Evolutionary conservation across 2,888 invertebrate species (phyloP), one percentile per base, ranked within the genome.

Genomic region (Chloromyia formosa): DNA sequence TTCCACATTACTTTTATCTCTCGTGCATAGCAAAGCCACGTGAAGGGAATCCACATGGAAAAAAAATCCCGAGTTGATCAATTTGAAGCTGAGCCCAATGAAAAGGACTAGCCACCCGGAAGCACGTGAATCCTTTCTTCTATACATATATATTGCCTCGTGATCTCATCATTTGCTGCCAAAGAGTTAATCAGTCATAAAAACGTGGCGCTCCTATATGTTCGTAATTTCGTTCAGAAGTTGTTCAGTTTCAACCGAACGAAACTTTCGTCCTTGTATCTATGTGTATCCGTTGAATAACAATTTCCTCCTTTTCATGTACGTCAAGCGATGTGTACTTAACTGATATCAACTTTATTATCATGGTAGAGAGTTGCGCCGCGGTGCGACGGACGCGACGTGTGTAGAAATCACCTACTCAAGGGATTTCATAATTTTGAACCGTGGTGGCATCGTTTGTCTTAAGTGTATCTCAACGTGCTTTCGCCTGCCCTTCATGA

Each of bases 1-100:
- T 71, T 71, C 56, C 42, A 35, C 56, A 71, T 71, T 71, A 71
- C 71, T 71, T 71, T 71, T 71, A 71, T 71, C 58, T 71, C 71
- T 56, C 40, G 71, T 71, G 56, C 20, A 56, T 71, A 58, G 40
- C 71, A 71, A 56, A 53, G 35, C 3, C 7, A 60, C 14, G n/a
- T 23, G n/a, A n/a, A n/a, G 9, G 2, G n/a, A 22, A 20, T 10
- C 60, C n/a, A 10, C n/a, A 14, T 3, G 27, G 12, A 60, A 23
- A 60, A 60, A 60, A 60, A 58, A 20, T 22, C 23, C n/a, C 27
- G 7, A 60, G 60, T 27, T 14, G n/a, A n/a, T 18, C 18, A 40
- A 14, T 7, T 35, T 35, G 22, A 16, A 10, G 10, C 56, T n/a
- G 4, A 56, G 20, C 16, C 56, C 4, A 56, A 56, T 10, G 45